These are phyloP conservation scores for Tenualosa thibaudeaui DNA, from an alignment of 2,797 vertebrate species.

Conservation along the genomic window DNA sequence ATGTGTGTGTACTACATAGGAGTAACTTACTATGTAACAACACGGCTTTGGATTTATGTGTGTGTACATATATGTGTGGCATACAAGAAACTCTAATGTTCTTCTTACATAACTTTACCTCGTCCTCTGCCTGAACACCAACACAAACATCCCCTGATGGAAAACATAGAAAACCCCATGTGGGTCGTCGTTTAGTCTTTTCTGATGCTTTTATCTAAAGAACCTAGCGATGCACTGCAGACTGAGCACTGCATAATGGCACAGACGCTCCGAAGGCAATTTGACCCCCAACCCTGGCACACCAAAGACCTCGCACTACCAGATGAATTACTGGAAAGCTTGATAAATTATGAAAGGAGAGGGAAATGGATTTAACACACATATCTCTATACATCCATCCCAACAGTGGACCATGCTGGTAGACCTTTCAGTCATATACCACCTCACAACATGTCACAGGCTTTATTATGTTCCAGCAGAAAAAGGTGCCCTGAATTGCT, in stretches of 20 bases:
- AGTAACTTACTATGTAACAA: too few species aligned
- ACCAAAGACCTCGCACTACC: not conserved
- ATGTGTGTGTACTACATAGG: too few species aligned
- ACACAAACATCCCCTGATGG: not conserved
- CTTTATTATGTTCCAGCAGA: not conserved
- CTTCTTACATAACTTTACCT: not conserved
- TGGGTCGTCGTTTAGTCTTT: not conserved
- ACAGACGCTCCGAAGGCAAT: not conserved
- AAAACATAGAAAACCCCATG: not conserved
- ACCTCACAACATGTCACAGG: not conserved
- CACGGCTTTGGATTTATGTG: too few species aligned
- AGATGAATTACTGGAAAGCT: not conserved
- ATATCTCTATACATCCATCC: not conserved
- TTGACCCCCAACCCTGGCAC: not conserved
- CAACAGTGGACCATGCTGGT: not conserved
- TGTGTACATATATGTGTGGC: too few species aligned
- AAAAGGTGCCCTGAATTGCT: not conserved
- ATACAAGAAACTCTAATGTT: too few species aligned
- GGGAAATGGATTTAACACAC: not conserved
- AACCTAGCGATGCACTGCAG: not conserved
- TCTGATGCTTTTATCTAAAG: not conserved
- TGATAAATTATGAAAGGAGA: conserved; percentile 1
- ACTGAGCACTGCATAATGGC: not conserved
- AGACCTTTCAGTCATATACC: not conserved
- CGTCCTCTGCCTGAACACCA: not conserved